Conservation (phyloP, 2,888 invertebrate species). For the Drosophila monieri region DNA sequence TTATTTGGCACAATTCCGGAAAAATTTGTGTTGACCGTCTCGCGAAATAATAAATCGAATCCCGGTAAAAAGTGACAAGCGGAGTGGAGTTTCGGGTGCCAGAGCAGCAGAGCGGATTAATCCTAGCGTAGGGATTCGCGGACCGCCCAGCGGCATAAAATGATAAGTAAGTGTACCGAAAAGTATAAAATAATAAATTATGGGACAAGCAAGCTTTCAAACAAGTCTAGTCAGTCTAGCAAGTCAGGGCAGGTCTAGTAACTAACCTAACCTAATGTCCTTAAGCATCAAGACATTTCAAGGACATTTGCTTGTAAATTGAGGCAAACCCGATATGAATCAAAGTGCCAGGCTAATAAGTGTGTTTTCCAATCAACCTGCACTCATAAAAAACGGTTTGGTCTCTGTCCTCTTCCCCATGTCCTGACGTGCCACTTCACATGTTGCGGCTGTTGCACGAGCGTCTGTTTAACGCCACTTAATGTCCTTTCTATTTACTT, state of each 20-base stretch:
- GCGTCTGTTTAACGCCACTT: constrained; percentile 72
- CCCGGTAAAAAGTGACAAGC: constrained; percentile 15
- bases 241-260: neutral
- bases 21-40: constrained; percentile 7
- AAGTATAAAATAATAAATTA: neutral
- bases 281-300: neutral
- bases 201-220: neutral
- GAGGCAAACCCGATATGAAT: constrained; percentile 4
- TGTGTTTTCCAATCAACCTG: constrained; percentile 5
- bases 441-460: constrained; percentile 54
- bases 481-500: constrained; percentile 62
- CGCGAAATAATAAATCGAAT: constrained; percentile 29
- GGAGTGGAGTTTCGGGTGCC: constrained; percentile 38
- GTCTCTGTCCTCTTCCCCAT: neutral
- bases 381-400: neutral
- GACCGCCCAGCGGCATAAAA: constrained; percentile 74
- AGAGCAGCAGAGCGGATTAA: constrained; percentile 48
- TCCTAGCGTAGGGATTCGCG: constrained; percentile 71
- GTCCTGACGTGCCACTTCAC: constrained; percentile 29
- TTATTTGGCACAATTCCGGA: constrained; percentile 6
- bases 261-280: too few relatives aligned
- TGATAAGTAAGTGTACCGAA: constrained; percentile 70
- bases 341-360: constrained; percentile 28
- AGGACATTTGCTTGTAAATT: neutral
- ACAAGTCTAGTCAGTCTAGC: too few relatives aligned